Base-by-base conservation (phyloP, 1,140 invertebrate species). In the Drosophila ambigua region DNA sequence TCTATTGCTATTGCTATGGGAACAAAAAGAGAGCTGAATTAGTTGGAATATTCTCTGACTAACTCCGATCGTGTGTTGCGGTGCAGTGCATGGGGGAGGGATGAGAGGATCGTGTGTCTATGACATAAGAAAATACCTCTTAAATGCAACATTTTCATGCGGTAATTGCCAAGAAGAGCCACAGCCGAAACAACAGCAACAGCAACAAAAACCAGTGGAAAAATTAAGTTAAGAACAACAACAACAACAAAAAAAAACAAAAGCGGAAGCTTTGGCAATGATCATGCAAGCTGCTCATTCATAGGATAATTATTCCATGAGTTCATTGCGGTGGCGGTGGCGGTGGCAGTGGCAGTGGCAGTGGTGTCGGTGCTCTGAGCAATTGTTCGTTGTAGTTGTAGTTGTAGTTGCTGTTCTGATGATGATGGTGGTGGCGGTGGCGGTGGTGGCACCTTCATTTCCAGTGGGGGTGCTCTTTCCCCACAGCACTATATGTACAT, bases 301-400 rank as follows among this genome's bases (percentile, higher is more conserved):
- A 88, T 87, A 83, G 83, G 83, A 87, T 87, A 88, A 87, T 87
- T 87, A 87, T 87, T 87, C 83, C 83, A 87, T 87, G 83, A 88
- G 83, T 83, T 84, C 80, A 84, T 78, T 71, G 65, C 54, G 72
- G 41, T 60, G 66, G 41, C 54, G 54, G 71, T 55, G 68, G 54
- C 51, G 53, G 72, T 69, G 68, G 64, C 49, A 48, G 72, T 28
- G 53, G 35, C 54, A 16, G 24, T 59, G 64, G 46, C 66, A 52
- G 69, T 54, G 68, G 53, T 20, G 20, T 20, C 57, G 69, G 69
- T 31, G 28, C 35, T 39, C 65, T 71, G 67, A 71, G 67, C 67
- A 71, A 71, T 71, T 69, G 67, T 69, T 68, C 57, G 46, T 26
- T 20, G 4, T 45, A 41, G 24, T 35, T 20, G 4, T 45, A 41